phyloP scores from a whole-genome alignment of 2,113 vertebrate species.

The Phaethornis superciliosus region DNA sequence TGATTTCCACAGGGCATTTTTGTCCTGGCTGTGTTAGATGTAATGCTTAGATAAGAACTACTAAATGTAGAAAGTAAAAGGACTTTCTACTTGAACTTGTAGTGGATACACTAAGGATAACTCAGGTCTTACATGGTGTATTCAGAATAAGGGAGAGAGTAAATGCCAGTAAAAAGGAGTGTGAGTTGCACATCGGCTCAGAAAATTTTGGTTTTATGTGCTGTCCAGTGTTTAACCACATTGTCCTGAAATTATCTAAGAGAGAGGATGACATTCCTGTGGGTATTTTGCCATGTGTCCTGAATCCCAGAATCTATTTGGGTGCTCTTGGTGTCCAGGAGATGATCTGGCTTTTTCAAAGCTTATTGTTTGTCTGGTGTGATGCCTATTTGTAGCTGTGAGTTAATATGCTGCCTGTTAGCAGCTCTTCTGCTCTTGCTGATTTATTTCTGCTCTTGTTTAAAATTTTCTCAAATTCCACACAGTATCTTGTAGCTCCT shows the following conservation, averaged over 20 bases:
- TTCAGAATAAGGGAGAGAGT: neutral
- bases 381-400: neutral
- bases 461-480: neutral
- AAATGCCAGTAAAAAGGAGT: neutral
- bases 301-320: neutral
- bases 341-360: neutral
- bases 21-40: neutral
- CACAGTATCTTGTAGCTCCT: neutral
- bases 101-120: neutral
- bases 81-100: neutral
- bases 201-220: neutral
- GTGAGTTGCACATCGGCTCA: neutral
- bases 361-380: neutral
- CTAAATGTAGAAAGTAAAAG: neutral
- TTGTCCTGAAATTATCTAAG: neutral
- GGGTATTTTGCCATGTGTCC: neutral
- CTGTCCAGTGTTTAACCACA: neutral
- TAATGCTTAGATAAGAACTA: neutral
- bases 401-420: neutral
- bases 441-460: neutral
- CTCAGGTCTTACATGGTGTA: neutral
- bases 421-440: no score
- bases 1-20: neutral
- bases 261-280: neutral
- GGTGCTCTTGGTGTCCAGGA: neutral